A percentile compares a stretch with the other conserved stretches of the same genome.
Evolutionary conservation across 2,113 vertebrate species (phyloP).

Genomic region (Cinclus mexicanus): DNA sequence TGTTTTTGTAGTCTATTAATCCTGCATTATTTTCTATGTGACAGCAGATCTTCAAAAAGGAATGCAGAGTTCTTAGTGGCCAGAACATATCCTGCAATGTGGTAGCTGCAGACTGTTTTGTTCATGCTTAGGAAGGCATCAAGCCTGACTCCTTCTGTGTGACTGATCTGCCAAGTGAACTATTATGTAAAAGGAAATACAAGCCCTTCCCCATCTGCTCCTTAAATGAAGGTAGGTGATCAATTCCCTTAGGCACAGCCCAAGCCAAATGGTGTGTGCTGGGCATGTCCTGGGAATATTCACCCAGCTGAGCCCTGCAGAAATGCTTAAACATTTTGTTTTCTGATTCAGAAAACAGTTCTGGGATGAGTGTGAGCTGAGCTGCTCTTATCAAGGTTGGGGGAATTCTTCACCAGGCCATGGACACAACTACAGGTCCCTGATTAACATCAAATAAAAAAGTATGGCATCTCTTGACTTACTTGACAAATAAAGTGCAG

Average conservation of each 20-base stretch:
- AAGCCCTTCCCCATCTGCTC: background rate
- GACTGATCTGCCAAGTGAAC: background rate
- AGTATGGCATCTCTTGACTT: background rate
- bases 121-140: background rate
- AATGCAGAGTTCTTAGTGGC: background rate
- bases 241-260: background rate
- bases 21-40: background rate
- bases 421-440: background rate
- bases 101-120: background rate
- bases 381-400: background rate
- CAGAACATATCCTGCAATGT: background rate
- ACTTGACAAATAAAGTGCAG: background rate
- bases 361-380: background rate
- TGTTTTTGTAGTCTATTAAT: background rate
- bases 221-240: background rate
- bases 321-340: background rate
- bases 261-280: background rate
- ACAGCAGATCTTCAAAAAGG: background rate
- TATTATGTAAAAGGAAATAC: background rate
- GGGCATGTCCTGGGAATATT: background rate
- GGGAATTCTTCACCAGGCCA: background rate
- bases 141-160: background rate
- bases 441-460: background rate
- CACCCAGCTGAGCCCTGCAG: background rate
- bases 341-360: background rate